Evolutionary conservation across 2,888 invertebrate genomes (phyloP), one percentile per base, ranked within the genome.

Genomic region (Zhuqinia jingwanae): DNA sequence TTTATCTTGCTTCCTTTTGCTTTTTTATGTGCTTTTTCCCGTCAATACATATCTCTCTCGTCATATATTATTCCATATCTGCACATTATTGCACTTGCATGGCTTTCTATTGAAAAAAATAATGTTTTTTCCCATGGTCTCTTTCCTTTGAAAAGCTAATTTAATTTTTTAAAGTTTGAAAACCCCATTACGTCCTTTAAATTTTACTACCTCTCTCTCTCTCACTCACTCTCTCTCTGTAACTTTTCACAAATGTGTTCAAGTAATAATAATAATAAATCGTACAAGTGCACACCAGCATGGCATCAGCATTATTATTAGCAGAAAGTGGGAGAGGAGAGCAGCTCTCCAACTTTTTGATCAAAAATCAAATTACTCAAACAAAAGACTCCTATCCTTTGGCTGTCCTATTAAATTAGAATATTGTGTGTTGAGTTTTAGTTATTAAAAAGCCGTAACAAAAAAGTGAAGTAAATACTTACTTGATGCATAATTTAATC

Each of bases 401-500:
- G 8, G 36, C 70, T 47, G 70, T 50, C 50, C 50, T 70, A 10
- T 22, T 47, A 70, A 70, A 70, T 70, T 25, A 70, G 68, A 70
- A 70, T 76, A 76, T 56, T 76, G 58, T 76, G 58, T 56, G 76
- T 42, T 42, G 56, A 36, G 58, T 15, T 58, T 76, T 76, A 76
- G 36, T 76, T 75, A 58, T 58, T 76, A 76, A 58, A 76, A 58
- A 58, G 58, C 76, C 30, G 76, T 42, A 58, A 22, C 56, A 76
- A 76, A 56, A 58, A 56, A 13, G 5, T 1, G 3, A 2, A 10
- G 68, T 20, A 42, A 36, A 80, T 68, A 80, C 68, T 47, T 53
- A 53, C 82, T 83, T 84, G 84, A 85, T 85, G 84, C 78, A 85
- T 85, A 85, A 85, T 85, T 85, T 85, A 85, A 85, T 78, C 77